Base-by-base conservation (phyloP, 2,113 vertebrate species). In the Gobiocypris rarus region DNA sequence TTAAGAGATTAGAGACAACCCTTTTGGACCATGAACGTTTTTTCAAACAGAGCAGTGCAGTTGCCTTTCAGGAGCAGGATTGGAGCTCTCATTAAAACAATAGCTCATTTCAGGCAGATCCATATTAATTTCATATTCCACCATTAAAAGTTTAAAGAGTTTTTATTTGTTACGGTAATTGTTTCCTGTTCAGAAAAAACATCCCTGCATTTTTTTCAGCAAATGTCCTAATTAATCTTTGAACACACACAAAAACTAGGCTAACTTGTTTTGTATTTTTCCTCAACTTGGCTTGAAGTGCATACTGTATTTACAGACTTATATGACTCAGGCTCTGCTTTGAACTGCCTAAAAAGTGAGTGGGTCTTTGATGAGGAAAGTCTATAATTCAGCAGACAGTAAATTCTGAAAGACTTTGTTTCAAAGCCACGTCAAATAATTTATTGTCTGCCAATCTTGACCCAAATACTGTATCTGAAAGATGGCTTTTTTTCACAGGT, bases 321-420 rank as follows among this genome's bases (percentile, higher is more conserved):
- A 34, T 22, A 22, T 84, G 71, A 81, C 74, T 59, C 26, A 26
- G 31, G 65, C 74, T 84, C 11, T 71, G 19, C 48, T 83, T 86
- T 86, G 56, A 71, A 88, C 76, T 77, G 63, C 28, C 50, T n/a
- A 76, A 79, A 84, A 69, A 28, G 26, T 43, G 28, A 31, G 58
- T 48, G 71, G 76, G 28, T 50, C 76, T 83, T 52, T 71, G 75
- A 85, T 75, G 75, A 85, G 59, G 73, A 85, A 78, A 85, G 75
- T 82, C 79, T 80, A 83, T 83, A 69, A 87, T 89, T 82, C 69
- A 81, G 71, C 73, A 85, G 81, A 31, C 75, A 31, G 52, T 84
- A 82, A 38, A 84, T 74, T 77, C 84, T 83, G 63, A 80, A 88
- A 71, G 67, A 52, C 63, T 8, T 69, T 45, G 34, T 87, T 89